A percentile compares a stretch with the other conserved stretches of the same genome.
These are phyloP conservation scores for Antrozous pallidus DNA, from an alignment of 2,797 vertebrate genomes.

Conservation along the genomic window DNA sequence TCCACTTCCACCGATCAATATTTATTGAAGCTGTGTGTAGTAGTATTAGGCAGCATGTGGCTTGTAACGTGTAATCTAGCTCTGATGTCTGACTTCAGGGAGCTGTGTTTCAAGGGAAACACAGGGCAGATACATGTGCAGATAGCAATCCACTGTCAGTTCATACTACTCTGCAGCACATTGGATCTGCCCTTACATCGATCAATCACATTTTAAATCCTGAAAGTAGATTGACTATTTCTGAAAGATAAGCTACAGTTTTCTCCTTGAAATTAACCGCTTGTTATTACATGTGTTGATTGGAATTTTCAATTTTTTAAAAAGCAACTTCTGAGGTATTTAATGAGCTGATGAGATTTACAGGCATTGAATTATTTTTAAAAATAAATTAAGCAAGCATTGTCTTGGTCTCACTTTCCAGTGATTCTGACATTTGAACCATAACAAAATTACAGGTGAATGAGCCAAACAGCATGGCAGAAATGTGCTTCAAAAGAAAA, in stretches of 20 bases:
- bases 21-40: background rate
- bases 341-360: conserved; percentile 47
- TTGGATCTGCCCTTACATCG: background rate
- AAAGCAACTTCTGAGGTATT: conserved; percentile 15
- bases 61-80: background rate
- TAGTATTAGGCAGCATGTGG: background rate
- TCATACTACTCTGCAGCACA: background rate
- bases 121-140: background rate
- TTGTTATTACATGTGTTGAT: background rate
- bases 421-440: conserved; percentile 19
- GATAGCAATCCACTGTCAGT: background rate
- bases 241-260: background rate
- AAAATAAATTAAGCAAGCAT: conserved; percentile 37
- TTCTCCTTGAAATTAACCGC: background rate
- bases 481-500: conserved; percentile 37
- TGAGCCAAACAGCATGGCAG: background rate
- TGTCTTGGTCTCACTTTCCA: conserved; percentile 40
- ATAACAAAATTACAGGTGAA: conserved; percentile 44
- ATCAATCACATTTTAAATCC: background rate
- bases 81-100: background rate
- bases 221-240: background rate
- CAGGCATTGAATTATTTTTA: background rate
- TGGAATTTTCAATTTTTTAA: background rate
- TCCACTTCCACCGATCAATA: background rate
- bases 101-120: background rate